Evolutionary conservation across 2,888 invertebrate genomes (phyloP).

Genomic region (Andrena bucephala): DNA sequence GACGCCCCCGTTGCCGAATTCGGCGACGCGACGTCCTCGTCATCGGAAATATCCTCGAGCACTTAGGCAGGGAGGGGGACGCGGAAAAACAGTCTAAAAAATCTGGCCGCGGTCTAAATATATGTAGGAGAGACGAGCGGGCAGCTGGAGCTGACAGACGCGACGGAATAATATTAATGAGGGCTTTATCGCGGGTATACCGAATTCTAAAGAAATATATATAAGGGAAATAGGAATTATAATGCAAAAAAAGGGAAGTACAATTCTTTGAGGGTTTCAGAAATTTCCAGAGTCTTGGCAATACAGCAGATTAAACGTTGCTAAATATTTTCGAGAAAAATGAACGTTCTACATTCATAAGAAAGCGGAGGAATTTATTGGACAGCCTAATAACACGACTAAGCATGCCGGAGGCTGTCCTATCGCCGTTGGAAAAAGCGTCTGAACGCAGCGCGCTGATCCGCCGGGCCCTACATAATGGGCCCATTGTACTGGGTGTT

Average conservation of each 20-base stretch:
- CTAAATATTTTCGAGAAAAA: too few species aligned
- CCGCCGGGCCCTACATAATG: conserved; percentile 28
- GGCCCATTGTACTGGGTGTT: conserved; percentile 49
- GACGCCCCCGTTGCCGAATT: conserved; percentile 42
- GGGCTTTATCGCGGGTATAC: too few species aligned
- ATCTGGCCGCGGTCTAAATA: conserved; percentile 22
- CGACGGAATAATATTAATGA: background rate
- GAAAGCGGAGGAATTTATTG: background rate
- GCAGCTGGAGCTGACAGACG: background rate
- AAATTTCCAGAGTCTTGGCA: too few species aligned
- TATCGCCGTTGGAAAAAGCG: too few species aligned
- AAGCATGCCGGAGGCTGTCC: too few species aligned
- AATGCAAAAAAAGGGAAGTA: too few species aligned
- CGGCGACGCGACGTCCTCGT: conserved; percentile 44
- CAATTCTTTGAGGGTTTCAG: too few species aligned
- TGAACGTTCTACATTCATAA: background rate
- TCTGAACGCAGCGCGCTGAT: conserved; percentile 13
- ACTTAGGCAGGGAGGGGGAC: background rate
- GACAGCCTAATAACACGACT: background rate
- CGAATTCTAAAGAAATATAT: too few species aligned
- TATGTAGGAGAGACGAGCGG: background rate
- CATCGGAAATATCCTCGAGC: conserved; percentile 44
- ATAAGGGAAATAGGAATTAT: too few species aligned
- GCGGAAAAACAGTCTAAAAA: background rate
- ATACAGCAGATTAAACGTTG: too few species aligned